phyloP scores from a whole-genome alignment of 2,113 vertebrate species.

The Ornithorhynchus anatinus region DNA sequence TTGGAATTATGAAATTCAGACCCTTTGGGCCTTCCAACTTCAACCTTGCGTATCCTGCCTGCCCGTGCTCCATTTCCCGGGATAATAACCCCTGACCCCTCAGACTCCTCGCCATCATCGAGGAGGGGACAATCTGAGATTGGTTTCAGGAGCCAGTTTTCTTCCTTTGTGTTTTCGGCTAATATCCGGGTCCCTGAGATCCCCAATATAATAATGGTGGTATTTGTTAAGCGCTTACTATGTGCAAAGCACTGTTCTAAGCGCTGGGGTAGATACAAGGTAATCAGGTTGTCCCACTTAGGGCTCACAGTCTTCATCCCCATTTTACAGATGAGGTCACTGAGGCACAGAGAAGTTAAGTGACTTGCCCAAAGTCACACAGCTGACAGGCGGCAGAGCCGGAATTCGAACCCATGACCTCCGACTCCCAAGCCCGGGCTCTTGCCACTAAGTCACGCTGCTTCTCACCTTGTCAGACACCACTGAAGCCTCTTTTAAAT shows the following conservation, averaged over 20 bases:
- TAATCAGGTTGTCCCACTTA: too few species aligned
- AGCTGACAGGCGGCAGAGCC: too few species aligned
- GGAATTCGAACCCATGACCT: too few species aligned
- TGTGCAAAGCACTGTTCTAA: not conserved
- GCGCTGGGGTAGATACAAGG: too few species aligned
- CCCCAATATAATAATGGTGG: not conserved
- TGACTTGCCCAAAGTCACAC: too few species aligned
- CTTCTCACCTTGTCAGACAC: too few species aligned
- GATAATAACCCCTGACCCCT: constrained; percentile 6
- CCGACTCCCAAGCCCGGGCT: too few species aligned
- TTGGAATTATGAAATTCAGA: constrained; percentile 8
- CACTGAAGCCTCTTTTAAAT: too few species aligned
- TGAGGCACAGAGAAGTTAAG: too few species aligned
- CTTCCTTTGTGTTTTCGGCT: not conserved
- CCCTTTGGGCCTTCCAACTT: not conserved
- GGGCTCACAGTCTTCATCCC: too few species aligned
- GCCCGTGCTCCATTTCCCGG: not conserved
- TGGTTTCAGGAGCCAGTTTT: not conserved
- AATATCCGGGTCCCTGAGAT: not conserved
- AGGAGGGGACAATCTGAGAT: not conserved
- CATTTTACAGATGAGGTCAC: too few species aligned
- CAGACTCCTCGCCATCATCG: not conserved
- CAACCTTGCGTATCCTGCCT: not conserved
- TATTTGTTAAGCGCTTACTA: not conserved
- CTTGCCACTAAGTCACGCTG: too few species aligned